Base-by-base conservation (phyloP, 2,888 invertebrate species). In the Phrixothrix hirtus region DNA sequence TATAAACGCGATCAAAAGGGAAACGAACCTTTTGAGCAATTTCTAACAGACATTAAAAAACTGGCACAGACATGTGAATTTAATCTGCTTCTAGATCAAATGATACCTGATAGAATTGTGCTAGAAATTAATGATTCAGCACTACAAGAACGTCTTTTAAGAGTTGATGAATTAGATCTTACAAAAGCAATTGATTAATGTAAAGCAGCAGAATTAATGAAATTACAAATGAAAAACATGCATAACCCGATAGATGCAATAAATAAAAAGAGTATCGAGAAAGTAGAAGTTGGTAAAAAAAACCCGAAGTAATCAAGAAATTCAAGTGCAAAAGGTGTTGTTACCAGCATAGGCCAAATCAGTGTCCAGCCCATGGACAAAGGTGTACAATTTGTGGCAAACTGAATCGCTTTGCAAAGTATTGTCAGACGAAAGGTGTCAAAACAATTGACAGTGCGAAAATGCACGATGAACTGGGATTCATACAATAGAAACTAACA, bases 21-120 rank as follows among this genome's bases (percentile, higher is more conserved):
- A 31, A 32, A 14, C 35, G 52, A 30, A 30, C 6, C 7, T 30
- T 30, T 30, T 10, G 30, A 30, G 4, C 30, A 10, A 11, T 30
- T 30, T 11, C n/a, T 30, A 11, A 30, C 30, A 11, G 30, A 30
- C n/a, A 6, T 30, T 4, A 30, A 11, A 30, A 30, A 30, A n/a
- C 10, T 30, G n/a, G 30, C 30, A 4, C 7, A 9, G n/a, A 30
- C 30, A 11, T 30, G 30, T 30, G 30, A 30, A 11, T 30, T 30
- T 30, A 30, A 13, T n/a, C 2, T 7, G 4, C 3, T 13, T 11
- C 4, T 6, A 14, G 15, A 34, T 14, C 12, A 34, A 14, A 5
- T 21, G 7, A 21, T 21, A 5, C 25, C 5, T 4, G 25, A 21
- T 7, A 4, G 25, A 4, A 21, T 21, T 7, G 25, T 21, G 4